Evolutionary conservation across 2,888 invertebrate genomes (phyloP), one percentile per base, ranked within the genome.

Genomic region (Drosophila pseudotalamancana): DNA sequence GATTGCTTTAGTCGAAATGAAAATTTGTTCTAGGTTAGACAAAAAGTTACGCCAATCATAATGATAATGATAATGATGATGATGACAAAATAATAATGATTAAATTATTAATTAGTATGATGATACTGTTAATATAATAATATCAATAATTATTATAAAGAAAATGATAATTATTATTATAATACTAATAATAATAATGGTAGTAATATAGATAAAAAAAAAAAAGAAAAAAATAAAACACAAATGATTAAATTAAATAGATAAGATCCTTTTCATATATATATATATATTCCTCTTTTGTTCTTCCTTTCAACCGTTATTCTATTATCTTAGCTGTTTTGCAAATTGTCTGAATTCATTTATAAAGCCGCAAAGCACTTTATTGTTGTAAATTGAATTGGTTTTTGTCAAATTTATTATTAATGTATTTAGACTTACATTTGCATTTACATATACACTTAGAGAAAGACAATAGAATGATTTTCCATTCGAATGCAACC

Each of bases 401-500:
- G 31, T 11, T 59, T 9, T 16, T 11, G n/a, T 27, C 0, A 3
- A 39, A 57, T 48, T 14, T 19, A 53, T 4, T 11, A 54, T 25
- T 19, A 19, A 34, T 18, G 12, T 9, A 18, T 14, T 29, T 53
- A 3, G 11, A 6, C 16, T 31, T 40, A 12, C 32, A 45, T 31
- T 27, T 6, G 1, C 18, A 6, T 53, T 16, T n/a, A 18, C 32
- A 43, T n/a, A n/a, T n/a, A n/a, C n/a, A 16, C 23, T 49, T 21
- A 12, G 6, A 34, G 21, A 11, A n/a, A 21, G 16, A 19, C n/a
- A 39, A 23, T 23, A 19, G 9, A 19, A 37, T 37, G 16, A 42
- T 46, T 31, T 54, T 23, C 49, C 49, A 65, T 37, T 23, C 18
- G 16, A 31, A 14, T 21, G 18, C 6, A 14, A 19, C 11, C 11